phyloP scores from a whole-genome alignment of 35 echinoderm and acorn worm species.

The Lytechinus pictus region DNA sequence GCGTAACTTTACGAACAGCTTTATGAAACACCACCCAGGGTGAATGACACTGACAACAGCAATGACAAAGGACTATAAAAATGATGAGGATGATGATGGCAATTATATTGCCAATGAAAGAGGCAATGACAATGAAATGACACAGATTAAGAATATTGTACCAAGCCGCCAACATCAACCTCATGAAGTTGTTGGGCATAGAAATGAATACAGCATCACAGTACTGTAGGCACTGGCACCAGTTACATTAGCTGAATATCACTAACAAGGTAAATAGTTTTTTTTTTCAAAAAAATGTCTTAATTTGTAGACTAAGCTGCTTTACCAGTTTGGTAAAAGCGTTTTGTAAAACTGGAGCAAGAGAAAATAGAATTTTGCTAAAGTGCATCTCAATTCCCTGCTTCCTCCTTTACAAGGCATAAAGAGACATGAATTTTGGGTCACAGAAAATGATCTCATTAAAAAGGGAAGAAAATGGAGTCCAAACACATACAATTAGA shows the following conservation, averaged over 20 bases:
- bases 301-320: not conserved
- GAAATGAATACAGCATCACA: too few species aligned
- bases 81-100: too few species aligned
- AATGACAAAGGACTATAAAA: too few species aligned
- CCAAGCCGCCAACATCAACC: too few species aligned
- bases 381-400: conserved; percentile 10
- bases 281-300: not conserved
- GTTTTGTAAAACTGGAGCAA: conserved; percentile 3
- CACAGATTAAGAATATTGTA: too few species aligned
- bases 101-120: too few species aligned
- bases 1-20: too few species aligned
- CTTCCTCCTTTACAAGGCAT: not conserved
- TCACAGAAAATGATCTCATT: conserved; percentile 19
- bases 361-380: not conserved
- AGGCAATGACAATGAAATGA: too few species aligned
- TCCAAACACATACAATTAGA: not conserved
- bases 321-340: not conserved
- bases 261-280: not conserved
- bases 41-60: too few species aligned
- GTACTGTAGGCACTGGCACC: not conserved
- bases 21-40: too few species aligned
- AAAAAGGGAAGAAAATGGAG: not conserved
- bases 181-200: too few species aligned
- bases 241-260: too few species aligned
- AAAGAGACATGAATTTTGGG: not conserved